Evolutionary conservation across 2,113 vertebrate genomes (phyloP), one percentile per base, ranked within the genome.

Genomic region (Tiliqua scincoides): DNA sequence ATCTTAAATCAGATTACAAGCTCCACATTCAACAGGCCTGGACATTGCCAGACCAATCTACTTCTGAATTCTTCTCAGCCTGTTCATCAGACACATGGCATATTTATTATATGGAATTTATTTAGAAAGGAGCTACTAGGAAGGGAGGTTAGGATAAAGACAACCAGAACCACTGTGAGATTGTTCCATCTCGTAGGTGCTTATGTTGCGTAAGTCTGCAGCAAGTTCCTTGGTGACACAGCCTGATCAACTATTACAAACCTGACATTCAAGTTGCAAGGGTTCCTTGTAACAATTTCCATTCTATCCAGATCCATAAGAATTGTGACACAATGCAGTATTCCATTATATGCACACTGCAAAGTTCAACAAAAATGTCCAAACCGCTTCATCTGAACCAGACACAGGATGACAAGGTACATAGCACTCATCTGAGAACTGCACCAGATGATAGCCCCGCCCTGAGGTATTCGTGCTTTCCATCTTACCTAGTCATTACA

Each of bases 381-480:
- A n/a, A 82, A 17, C 59, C 85, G 79, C 89, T 72, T 54, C 54
- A 35, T n/a, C 71, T 84, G n/a, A 82, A 43, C 62, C 78, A 82
- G 68, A 63, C n/a, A 77, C 62, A 83, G 78, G 15, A 59, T 71
- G 70, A 52, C 77, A 90, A 72, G 79, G 4, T 6, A 25, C 54
- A 21, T 11, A 65, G 30, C 11, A 32, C 11, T 20, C 14, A 8
- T 35, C 21, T 32, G 10, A n/a, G n/a, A n/a, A n/a, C n/a, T n/a
- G n/a, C n/a, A n/a, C n/a, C n/a, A n/a, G n/a, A n/a, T n/a, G n/a
- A n/a, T n/a, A n/a, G n/a, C n/a, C n/a, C n/a, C n/a, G n/a, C n/a
- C n/a, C n/a, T n/a, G n/a, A n/a, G n/a, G n/a, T 30, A 23, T 27
- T 74, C 27, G 52, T 25, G n/a, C 62, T 63, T 63, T 63, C 65